Percentiles rank a stretch among this genome's conserved stretches.
Evolutionary conservation across 1,140 invertebrate species (phyloP).

Genomic region (Halesus radiatus): DNA sequence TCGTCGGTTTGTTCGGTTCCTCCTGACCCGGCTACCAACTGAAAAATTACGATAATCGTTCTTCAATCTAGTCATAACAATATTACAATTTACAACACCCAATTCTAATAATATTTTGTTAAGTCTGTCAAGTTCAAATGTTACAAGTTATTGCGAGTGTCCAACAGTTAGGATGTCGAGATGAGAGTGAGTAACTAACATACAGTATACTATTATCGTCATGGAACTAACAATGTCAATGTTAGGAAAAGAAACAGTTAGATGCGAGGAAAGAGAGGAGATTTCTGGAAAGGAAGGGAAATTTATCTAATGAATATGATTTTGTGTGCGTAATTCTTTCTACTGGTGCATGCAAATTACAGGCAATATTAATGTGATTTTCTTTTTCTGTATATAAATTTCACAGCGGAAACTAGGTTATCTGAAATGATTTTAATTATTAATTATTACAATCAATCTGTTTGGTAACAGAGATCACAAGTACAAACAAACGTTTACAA

Average conservation of each 20-base stretch:
- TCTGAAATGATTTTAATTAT: no score
- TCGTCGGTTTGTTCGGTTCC: constrained; percentile 74
- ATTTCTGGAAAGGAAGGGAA: neutral
- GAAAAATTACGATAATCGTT: constrained; percentile 58
- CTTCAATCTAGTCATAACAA: neutral
- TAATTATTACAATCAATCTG: no score
- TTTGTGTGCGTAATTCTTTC: neutral
- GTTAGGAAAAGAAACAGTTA: constrained; percentile 1
- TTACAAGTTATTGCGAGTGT: constrained; percentile 17
- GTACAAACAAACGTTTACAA: no score
- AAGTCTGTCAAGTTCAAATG: constrained; percentile 32
- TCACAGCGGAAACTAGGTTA: no score
- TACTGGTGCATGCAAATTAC: constrained; percentile 29
- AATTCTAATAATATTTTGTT: neutral
- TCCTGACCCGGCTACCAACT: constrained; percentile 81
- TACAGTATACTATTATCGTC: constrained; percentile 3
- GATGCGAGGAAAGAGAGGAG: neutral
- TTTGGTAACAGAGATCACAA: no score
- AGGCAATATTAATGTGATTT: neutral
- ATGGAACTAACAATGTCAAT: constrained; percentile 21
- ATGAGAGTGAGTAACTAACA: constrained; percentile 7
- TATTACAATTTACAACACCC: neutral
- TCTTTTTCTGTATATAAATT: neutral
- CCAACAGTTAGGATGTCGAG: constrained; percentile 26
- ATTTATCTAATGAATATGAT: neutral